These are phyloP conservation scores for Tolmerus cingulatus DNA, from an alignment of 2,888 invertebrate species.

Conservation along the genomic window DNA sequence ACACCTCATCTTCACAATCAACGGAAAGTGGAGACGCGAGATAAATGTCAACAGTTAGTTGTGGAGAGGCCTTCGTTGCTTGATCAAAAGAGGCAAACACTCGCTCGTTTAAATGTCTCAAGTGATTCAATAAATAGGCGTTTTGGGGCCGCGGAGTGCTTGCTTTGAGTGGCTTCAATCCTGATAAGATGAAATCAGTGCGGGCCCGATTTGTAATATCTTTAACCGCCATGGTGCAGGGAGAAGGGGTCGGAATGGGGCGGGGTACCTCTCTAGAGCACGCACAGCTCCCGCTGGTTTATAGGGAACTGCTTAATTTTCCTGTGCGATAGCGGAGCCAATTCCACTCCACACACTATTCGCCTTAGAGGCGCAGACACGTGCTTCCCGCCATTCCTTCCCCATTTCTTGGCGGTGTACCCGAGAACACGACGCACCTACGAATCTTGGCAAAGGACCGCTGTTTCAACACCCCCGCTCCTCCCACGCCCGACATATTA, in stretches of 20 bases:
- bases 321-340: neutral
- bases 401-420: neutral
- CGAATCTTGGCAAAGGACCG: neutral
- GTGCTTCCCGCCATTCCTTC: neutral
- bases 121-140: neutral
- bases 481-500: neutral
- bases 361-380: neutral
- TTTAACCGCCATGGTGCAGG: neutral
- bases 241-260: neutral
- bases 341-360: neutral
- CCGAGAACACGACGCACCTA: neutral
- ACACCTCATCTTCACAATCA: neutral
- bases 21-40: neutral
- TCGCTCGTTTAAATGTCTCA: neutral
- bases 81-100: neutral
- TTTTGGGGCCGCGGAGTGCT: neutral
- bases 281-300: neutral
- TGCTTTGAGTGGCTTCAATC: neutral
- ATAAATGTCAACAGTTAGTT: constrained; percentile 10
- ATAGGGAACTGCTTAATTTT: neutral
- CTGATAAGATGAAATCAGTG: constrained; percentile 6
- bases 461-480: neutral
- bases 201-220: neutral
- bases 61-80: neutral
- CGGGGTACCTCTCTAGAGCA: neutral